phyloP scores from a whole-genome alignment of 2,113 vertebrate genomes.

The Peromyscus californicus region DNA sequence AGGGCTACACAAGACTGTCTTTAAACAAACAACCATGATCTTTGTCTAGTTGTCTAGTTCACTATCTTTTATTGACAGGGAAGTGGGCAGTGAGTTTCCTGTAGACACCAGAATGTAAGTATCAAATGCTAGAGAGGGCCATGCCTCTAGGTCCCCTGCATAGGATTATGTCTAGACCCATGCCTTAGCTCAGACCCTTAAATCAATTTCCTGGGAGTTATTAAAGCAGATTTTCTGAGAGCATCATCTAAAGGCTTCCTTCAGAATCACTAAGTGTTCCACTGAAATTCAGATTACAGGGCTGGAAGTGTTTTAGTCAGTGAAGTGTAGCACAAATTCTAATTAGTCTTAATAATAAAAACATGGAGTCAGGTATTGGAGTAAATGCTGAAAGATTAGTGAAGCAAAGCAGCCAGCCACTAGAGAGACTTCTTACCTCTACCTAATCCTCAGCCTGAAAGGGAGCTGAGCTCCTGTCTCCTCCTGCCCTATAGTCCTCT shows the following conservation, averaged over 20 bases:
- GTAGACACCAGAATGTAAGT: neutral
- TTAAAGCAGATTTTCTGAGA: neutral
- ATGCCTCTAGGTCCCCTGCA: neutral
- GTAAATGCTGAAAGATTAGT: too few relatives aligned
- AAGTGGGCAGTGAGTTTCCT: neutral
- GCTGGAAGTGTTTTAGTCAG: too few relatives aligned
- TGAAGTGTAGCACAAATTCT: neutral
- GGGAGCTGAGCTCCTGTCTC: too few relatives aligned
- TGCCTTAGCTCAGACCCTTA: neutral
- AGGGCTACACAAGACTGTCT: neutral
- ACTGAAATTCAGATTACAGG: slow-evolving; percentile 20
- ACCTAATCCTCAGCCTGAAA: too few relatives aligned
- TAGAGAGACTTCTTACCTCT: too few relatives aligned
- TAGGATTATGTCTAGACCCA: neutral
- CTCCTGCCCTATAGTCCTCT: too few relatives aligned
- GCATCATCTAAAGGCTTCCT: neutral
- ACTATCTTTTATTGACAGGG: neutral
- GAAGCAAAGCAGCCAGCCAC: too few relatives aligned
- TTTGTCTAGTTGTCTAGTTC: neutral
- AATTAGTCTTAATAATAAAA: too few relatives aligned
- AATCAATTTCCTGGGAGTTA: neutral
- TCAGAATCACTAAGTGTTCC: neutral
- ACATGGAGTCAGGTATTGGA: too few relatives aligned
- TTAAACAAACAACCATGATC: neutral
- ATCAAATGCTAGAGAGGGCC: neutral